Base-by-base conservation (phyloP, 1,140 invertebrate species). In the Euglossa dilemma region DNA sequence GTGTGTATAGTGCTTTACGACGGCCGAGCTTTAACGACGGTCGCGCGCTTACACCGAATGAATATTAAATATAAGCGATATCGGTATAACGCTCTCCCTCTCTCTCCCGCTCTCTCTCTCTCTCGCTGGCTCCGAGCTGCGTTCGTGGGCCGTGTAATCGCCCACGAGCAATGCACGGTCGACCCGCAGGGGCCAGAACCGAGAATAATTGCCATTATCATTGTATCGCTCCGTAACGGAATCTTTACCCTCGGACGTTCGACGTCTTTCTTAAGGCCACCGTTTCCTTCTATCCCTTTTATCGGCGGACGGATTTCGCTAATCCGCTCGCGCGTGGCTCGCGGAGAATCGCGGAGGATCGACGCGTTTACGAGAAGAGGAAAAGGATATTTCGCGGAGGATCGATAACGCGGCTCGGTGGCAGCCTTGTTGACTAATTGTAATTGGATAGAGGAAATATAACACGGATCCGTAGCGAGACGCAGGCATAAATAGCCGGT, bases 61-160 rank as follows among this genome's bases (percentile, higher is more conserved):
- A 87, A 87, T 88, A 88, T 88, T 88, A 87, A 88, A 88, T 87
- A 84, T 84, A 84, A 84, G 69, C 67, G 86, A 81, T 74, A 88
- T 87, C 86, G 85, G 67, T 77, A 71, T 23, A 50, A 28, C 9
- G 20, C 23, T 25, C 25, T 25, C 0, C 45, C 14, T 73, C 71
- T 16, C 8, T 57, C 67, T 57, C 14, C 54, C 4, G 45, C 20
- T 72, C 71, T 43, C 12, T 64, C 36, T 43, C 18, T 52, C 16
- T 59, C 14, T 43, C 25, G 20, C 20, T 56, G 71, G 20, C 9
- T 11, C 9, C 6, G 0, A 3, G 23, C 43, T 28, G 56, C 43
- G 69, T 67, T 67, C 20, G 43, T n/a, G 71, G 72, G 52, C 23
- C 63, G 56, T 57, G 59, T 59, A 70, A 83, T 74, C 80, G 79